phyloP scores from a whole-genome alignment of 2,113 vertebrate species.

The Dryoscopus gambensis region DNA sequence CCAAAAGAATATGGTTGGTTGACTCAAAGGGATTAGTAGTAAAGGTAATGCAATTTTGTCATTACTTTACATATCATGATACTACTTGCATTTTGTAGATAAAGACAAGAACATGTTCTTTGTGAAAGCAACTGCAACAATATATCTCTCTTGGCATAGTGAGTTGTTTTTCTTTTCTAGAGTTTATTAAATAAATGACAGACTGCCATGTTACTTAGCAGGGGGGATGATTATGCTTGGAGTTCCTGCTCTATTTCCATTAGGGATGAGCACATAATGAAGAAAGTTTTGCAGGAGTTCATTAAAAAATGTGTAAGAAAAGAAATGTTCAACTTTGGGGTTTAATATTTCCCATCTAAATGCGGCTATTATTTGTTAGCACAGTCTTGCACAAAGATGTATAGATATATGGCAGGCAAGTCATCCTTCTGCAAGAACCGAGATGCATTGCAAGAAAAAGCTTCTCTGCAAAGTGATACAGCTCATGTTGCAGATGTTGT shows the following conservation, averaged over 20 bases:
- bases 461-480: neutral
- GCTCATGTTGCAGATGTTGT: conserved; percentile 31
- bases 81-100: neutral
- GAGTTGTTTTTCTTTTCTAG: neutral
- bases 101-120: neutral
- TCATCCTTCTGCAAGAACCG: neutral
- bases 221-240: neutral
- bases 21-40: conserved; percentile 97
- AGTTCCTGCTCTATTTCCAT: neutral
- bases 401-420: neutral
- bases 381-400: neutral
- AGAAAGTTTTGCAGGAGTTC: neutral
- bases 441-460: neutral
- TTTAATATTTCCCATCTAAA: neutral
- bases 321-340: neutral
- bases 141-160: neutral
- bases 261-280: neutral
- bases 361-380: neutral
- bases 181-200: neutral
- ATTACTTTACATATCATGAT: neutral
- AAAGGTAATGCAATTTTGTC: conserved; percentile 78
- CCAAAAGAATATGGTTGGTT: conserved; percentile 95
- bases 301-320: neutral
- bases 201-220: neutral
- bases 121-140: neutral